A percentile compares a stretch with the other conserved stretches of the same genome.
phyloP scores from a whole-genome alignment of 2,888 invertebrate species.

The Allophyes oxyacanthae region DNA sequence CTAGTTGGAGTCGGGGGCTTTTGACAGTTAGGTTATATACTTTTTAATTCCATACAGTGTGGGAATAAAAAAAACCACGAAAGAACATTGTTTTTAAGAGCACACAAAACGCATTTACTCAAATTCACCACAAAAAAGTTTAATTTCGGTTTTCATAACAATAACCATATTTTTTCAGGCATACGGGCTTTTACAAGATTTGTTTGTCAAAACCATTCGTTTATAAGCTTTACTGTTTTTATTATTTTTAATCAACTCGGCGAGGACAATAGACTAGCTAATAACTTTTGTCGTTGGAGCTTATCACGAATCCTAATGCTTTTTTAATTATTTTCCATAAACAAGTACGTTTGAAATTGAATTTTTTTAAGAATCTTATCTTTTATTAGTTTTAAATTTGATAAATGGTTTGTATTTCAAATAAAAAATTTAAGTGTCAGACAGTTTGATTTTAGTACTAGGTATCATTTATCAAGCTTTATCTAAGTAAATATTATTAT shows the following conservation, averaged over 20 bases:
- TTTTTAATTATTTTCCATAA: conserved; percentile 38
- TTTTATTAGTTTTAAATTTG: conserved; percentile 14
- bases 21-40: too few relatives aligned
- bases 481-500: too few relatives aligned
- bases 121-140: conserved; percentile 12
- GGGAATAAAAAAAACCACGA: too few relatives aligned
- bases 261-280: conserved; percentile 32
- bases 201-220: conserved; percentile 23
- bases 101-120: neutral
- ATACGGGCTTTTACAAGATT: conserved; percentile 26
- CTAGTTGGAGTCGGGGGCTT: too few relatives aligned
- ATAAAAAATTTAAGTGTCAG: too few relatives aligned
- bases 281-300: conserved; percentile 23
- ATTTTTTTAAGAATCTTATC: conserved; percentile 2
- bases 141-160: conserved; percentile 8
- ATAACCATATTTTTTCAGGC: conserved; percentile 29
- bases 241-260: conserved; percentile 35
- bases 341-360: conserved; percentile 8
- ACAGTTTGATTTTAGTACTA: too few relatives aligned
- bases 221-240: conserved; percentile 14
- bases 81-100: too few relatives aligned
- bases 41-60: too few relatives aligned
- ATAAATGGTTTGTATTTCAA: conserved; percentile 11
- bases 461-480: too few relatives aligned
- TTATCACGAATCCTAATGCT: conserved; percentile 33